phyloP scores from a whole-genome alignment of 2,888 invertebrate species.

The Pachydiplax longipennis region DNA sequence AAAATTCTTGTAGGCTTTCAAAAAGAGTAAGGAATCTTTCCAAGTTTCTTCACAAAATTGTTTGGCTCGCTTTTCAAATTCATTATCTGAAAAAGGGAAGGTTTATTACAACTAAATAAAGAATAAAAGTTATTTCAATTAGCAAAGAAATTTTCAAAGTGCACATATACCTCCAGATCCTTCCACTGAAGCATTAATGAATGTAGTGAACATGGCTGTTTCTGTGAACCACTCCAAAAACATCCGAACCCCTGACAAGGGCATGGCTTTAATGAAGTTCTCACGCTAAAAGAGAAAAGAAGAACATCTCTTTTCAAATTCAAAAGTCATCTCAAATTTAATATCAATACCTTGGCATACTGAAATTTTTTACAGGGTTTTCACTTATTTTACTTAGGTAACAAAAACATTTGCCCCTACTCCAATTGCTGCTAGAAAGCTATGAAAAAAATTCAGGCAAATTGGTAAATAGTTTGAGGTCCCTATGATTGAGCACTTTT shows the following conservation, averaged over 20 bases:
- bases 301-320: background rate
- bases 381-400: no score
- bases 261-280: conserved; percentile 70
- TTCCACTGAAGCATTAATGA: conserved; percentile 65
- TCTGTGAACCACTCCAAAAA: conserved; percentile 89
- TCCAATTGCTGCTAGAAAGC: no score
- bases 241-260: conserved; percentile 71
- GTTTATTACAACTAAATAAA: background rate
- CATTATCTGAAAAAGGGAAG: conserved; percentile 52
- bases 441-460: no score
- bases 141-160: background rate
- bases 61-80: conserved; percentile 57
- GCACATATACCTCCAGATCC: conserved; percentile 7
- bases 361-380: no score
- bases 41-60: conserved; percentile 56
- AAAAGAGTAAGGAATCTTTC: conserved; percentile 49
- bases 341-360: no score
- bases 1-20: conserved; percentile 52
- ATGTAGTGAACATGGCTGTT: conserved; percentile 84
- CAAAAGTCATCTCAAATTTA: no score
- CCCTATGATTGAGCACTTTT: no score
- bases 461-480: no score
- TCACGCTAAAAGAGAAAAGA: conserved; percentile 70
- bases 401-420: no score
- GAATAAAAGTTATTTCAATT: background rate